Conservation (phyloP, 2,888 invertebrate species). For the Protodeltote pygarga region DNA sequence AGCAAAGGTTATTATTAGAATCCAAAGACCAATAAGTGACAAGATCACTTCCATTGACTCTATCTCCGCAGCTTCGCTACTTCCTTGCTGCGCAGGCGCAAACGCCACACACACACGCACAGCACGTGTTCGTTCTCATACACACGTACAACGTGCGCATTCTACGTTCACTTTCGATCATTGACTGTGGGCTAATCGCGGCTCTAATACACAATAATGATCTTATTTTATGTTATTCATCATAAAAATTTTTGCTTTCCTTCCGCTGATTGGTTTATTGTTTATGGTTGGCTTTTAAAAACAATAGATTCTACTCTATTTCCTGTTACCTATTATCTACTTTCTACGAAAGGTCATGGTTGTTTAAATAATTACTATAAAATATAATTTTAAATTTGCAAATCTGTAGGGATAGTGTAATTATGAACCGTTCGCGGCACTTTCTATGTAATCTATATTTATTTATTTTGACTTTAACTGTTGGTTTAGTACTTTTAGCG, state of each 20-base stretch:
- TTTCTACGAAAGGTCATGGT: neutral
- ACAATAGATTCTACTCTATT: neutral
- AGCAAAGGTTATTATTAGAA: too few relatives aligned
- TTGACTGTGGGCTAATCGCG: conserved; percentile 55
- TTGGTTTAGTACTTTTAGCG: too few relatives aligned
- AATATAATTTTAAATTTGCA: too few relatives aligned
- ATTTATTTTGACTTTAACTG: too few relatives aligned
- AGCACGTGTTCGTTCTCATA: conserved; percentile 40
- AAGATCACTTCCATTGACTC: conserved; percentile 51
- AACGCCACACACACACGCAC: conserved; percentile 44
- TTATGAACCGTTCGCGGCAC: too few relatives aligned
- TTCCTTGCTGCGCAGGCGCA: conserved; percentile 60
- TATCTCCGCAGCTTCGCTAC: conserved; percentile 46
- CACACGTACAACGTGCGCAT: conserved; percentile 17
- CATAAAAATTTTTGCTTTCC: conserved; percentile 23
- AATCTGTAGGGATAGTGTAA: too few relatives aligned
- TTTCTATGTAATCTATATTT: too few relatives aligned
- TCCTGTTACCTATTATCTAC: neutral
- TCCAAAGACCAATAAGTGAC: too few relatives aligned
- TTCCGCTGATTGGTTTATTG: conserved; percentile 15
- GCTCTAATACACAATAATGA: conserved; percentile 40
- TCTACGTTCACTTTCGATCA: conserved; percentile 75
- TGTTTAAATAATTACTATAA: neutral
- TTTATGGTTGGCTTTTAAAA: neutral
- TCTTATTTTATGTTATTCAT: conserved; percentile 33